Base-by-base conservation (phyloP, 2,888 invertebrate genomes). In the Dasysyrphus tricinctus region DNA sequence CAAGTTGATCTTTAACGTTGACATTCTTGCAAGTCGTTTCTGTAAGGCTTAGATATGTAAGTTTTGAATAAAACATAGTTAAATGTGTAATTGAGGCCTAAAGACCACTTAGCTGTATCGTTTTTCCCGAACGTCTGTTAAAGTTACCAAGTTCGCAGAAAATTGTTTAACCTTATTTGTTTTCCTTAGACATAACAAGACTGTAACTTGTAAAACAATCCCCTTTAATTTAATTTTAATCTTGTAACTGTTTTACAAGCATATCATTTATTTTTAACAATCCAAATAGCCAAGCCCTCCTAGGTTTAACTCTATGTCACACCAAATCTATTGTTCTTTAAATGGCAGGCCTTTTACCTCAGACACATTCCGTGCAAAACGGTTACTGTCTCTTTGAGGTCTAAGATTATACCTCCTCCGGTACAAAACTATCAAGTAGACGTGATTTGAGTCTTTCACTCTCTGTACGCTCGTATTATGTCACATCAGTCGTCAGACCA, bases 401-500 rank as follows among this genome's bases (percentile, higher is more conserved):
- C n/a, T n/a, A 47, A 54, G 54, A 54, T 34, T 34, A 49, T 29
- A n/a, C 16, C 32, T 47, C 44, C 32, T 54, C 14, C 4, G 44
- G 32, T 9, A 24, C 24, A 32, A 44, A 42, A 7, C 7, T 29
- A 29, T 16, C n/a, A 61, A 24, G 24, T 24, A 73, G 44, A 70
- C 44, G 73, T 77, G 80, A 85, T 73, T 85, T 77, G 80, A 47
- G 72, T 85, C 84, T 80, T 80, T 69, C 69, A 67, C 24, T 80
- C 24, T 80, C 56, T 80, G 85, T 69, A n/a, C 44, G 85, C 73
- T 74, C 19, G 47, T 69, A 85, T 85, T 85, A 85, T 81, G 85
- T 85, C 85, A 85, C 85, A 80, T 80, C 85, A 72, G 73, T 80
- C 77, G 85, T 65, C 74, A 78, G 74, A 78, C 80, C 80, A 77